Evolutionary conservation across 2,888 invertebrate species (phyloP).

Genomic region (Tiliacea aurago): DNA sequence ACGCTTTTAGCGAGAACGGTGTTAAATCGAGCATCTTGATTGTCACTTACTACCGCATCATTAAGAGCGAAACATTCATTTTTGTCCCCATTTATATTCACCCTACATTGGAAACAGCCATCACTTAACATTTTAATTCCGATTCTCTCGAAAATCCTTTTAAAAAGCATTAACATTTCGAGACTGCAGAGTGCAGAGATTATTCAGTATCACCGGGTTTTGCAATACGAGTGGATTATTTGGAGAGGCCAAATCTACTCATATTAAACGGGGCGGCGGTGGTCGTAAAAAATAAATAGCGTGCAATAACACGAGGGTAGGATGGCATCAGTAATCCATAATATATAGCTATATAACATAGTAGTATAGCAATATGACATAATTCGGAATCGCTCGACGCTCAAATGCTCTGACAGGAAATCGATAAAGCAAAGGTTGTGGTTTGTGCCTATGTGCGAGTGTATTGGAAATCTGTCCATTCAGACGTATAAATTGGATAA

Average conservation of each 20-base stretch:
- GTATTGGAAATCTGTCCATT: slow-evolving; percentile 54
- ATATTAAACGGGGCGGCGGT: slow-evolving; percentile 55
- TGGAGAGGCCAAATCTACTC: slow-evolving; percentile 59
- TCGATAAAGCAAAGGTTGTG: slow-evolving; percentile 67
- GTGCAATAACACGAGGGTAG: slow-evolving; percentile 63
- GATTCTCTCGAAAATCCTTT: slow-evolving; percentile 30
- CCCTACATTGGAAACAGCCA: slow-evolving; percentile 42
- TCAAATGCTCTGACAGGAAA: slow-evolving; percentile 66
- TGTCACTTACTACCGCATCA: slow-evolving; percentile 46
- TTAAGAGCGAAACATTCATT: slow-evolving; percentile 47
- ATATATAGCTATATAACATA: slow-evolving; percentile 38
- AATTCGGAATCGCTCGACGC: slow-evolving; percentile 65
- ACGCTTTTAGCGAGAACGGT: slow-evolving; percentile 25
- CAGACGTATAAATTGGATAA: slow-evolving; percentile 53
- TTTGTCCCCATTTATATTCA: slow-evolving; percentile 57
- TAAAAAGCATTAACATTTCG: slow-evolving; percentile 37
- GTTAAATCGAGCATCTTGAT: slow-evolving; percentile 55
- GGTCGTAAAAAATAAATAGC: slow-evolving; percentile 67
- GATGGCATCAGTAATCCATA: slow-evolving; percentile 60
- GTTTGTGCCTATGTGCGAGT: slow-evolving; percentile 48
- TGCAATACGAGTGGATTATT: slow-evolving; percentile 63
- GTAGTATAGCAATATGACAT: slow-evolving; percentile 61
- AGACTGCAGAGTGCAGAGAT: slow-evolving; percentile 50
- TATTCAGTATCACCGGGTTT: slow-evolving; percentile 43
- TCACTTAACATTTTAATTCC: slow-evolving; percentile 39